Conservation (phyloP, 2,113 vertebrate species). For the Syngnathus floridae region DNA sequence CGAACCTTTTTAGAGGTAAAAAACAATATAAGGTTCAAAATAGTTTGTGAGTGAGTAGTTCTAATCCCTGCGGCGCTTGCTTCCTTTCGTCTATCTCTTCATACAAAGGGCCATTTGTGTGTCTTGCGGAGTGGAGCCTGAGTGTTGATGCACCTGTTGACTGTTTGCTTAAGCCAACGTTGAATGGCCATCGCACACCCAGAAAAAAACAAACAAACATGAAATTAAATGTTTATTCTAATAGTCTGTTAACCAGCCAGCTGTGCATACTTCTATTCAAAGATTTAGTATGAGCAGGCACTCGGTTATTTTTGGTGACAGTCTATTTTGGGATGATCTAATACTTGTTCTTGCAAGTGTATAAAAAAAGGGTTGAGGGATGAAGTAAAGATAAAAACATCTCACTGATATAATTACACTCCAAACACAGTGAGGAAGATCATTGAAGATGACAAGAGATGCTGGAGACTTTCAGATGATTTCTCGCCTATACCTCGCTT, state of each 20-base stretch:
- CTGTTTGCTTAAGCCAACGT: constrained; percentile 35
- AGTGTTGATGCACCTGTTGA: constrained; percentile 33
- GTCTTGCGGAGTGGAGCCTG: constrained; percentile 3
- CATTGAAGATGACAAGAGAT: constrained; percentile 6
- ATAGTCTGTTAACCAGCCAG: background rate
- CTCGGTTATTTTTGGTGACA: constrained; percentile 24
- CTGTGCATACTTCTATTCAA: constrained; percentile 23
- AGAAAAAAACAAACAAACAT: constrained; percentile 8
- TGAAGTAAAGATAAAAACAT: constrained; percentile 8
- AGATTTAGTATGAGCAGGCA: background rate
- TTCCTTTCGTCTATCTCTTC: background rate
- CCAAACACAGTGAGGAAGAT: constrained; percentile 15
- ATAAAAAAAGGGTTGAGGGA: constrained; percentile 3
- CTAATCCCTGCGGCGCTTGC: background rate
- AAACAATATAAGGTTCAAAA: too few relatives aligned
- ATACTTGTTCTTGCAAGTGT: constrained; percentile 20
- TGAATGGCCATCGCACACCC: constrained; percentile 15
- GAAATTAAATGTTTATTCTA: constrained; percentile 12
- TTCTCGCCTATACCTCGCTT: background rate
- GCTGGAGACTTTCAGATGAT: background rate
- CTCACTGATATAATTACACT: constrained; percentile 18
- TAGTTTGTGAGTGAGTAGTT: background rate
- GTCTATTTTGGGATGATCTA: constrained; percentile 28
- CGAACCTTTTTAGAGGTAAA: too few relatives aligned
- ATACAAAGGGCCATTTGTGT: constrained; percentile 23